phyloP scores from a whole-genome alignment of 2,888 invertebrate genomes.

The Stenoptilia bipunctidactyla region DNA sequence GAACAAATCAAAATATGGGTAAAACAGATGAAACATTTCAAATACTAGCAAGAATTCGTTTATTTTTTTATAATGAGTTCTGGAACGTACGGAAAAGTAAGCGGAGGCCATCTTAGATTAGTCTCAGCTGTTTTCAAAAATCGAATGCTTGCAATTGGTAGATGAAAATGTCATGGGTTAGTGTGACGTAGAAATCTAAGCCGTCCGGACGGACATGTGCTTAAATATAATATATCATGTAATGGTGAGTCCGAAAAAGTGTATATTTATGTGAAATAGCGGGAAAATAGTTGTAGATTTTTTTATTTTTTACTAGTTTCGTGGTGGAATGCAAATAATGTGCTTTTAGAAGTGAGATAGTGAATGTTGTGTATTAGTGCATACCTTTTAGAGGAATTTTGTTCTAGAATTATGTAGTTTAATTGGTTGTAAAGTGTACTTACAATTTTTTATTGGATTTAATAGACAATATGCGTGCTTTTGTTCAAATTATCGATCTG shows the following conservation, averaged over 20 bases:
- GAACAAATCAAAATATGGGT: too few relatives aligned
- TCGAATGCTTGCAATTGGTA: conserved; percentile 37
- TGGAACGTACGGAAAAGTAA: too few relatives aligned
- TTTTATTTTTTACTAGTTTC: conserved; percentile 15
- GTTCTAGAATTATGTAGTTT: background rate
- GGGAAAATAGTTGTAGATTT: conserved; percentile 29
- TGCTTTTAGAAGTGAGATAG: conserved; percentile 29
- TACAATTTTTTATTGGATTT: too few relatives aligned
- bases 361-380: conserved; percentile 36
- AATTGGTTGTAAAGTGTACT: background rate
- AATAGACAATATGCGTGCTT: too few relatives aligned
- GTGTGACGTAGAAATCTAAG: conserved; percentile 44
- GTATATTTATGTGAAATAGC: conserved; percentile 16
- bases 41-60: too few relatives aligned
- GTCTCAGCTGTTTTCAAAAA: conserved; percentile 59
- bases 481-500: too few relatives aligned
- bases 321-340: conserved; percentile 28
- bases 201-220: conserved; percentile 34
- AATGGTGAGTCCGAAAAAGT: conserved; percentile 51
- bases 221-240: conserved; percentile 35
- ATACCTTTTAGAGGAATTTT: conserved; percentile 7
- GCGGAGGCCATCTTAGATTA: conserved; percentile 18
- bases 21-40: too few relatives aligned
- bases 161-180: conserved; percentile 22
- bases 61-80: too few relatives aligned